Base-by-base conservation (phyloP, 2,888 invertebrate genomes). In the Lycia hirtaria region DNA sequence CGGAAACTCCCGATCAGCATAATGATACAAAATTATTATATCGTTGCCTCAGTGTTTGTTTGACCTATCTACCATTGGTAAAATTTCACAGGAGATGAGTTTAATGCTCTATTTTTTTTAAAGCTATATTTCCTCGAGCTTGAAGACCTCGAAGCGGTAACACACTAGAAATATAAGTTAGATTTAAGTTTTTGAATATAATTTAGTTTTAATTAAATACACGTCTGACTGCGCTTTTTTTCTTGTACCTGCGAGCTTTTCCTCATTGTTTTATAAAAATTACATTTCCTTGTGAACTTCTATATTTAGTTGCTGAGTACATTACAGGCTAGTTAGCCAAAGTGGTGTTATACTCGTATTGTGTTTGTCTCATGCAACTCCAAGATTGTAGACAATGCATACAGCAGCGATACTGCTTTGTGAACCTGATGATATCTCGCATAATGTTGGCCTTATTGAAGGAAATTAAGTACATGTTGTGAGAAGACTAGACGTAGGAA, bases 291-390 rank as follows among this genome's bases (percentile, higher is more conserved):
- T 58, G 49, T 20, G 49, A 54, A 55, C 17, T 43, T 51, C 17
- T 43, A 40, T 33, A 43, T 47, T 51, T 48, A 47, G 43, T 12
- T 43, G 14, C 33, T 56, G 53, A 47, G 50, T 50, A 22, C 44
- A 56, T 41, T 38, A 33, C n/a, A 40, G 35, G 30, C 40, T 28
- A 51, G 51, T 51, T 58, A 45, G 20, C 19, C 44, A 56, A 59
- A 62, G 55, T 54, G 44, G 50, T 33, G 58, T 60, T 61, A 59
- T 60, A 45, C 49, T 57, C 65, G 68, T 60, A 73, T 74, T 75
- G 72, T 76, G 53, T 50, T 47, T 33, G 57, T 71, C 61, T 60
- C 55, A 52, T 48, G 52, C 54, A 51, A 41, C 54, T 52, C 47
- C 44, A 20, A 58, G 52, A 58, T 53, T 40, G 38, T 37, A 44